Conservation (phyloP, 2,888 invertebrate genomes). For the Nemotelus nigrinus region DNA sequence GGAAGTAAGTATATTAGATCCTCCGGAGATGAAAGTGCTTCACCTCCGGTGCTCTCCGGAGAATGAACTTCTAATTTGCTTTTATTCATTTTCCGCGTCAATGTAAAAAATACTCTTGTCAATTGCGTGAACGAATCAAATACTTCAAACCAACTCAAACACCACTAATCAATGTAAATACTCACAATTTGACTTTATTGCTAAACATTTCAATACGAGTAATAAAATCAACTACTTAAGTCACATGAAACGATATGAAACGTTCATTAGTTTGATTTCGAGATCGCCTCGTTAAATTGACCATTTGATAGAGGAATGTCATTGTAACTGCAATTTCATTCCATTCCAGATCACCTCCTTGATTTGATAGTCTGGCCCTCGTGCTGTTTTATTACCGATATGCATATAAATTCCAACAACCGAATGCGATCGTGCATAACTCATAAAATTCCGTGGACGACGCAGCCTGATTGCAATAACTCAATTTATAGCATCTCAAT, state of each 20-base stretch:
- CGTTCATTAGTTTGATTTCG: background rate
- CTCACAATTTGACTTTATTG: no score
- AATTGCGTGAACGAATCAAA: no score
- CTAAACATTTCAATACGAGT: no score
- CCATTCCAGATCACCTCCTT: background rate
- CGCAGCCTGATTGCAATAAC: conserved; percentile 44
- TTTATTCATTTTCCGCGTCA: no score
- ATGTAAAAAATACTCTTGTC: no score
- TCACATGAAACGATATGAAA: background rate
- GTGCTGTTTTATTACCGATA: background rate
- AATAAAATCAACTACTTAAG: no score
- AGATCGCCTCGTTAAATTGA: background rate
- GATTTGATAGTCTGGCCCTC: background rate
- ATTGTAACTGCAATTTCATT: background rate
- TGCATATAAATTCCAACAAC: conserved; percentile 16
- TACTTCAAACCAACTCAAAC: no score
- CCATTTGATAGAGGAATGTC: conserved; percentile 2
- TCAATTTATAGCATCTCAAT: conserved; percentile 48
- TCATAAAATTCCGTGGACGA: conserved; percentile 39
- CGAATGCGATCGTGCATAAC: conserved; percentile 32
- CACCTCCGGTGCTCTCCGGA: no score
- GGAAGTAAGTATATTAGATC: no score
- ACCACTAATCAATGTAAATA: no score
- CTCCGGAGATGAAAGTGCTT: no score
- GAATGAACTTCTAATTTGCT: no score